Evolutionary conservation across 2,888 invertebrate species (phyloP).

Genomic region (Diarsia rubi): DNA sequence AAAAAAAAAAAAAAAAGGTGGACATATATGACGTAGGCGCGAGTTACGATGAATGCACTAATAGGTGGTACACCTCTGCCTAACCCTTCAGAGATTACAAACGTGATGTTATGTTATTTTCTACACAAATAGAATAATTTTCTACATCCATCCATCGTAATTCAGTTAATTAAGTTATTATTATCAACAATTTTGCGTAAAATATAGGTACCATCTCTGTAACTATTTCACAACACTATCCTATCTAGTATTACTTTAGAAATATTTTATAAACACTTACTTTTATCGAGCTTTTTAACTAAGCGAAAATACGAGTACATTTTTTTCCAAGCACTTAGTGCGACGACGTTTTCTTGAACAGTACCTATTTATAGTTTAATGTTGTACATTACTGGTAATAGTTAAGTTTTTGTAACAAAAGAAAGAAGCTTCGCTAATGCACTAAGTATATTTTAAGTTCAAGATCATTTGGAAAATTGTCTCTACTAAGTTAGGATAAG

Average conservation of each 20-base stretch:
- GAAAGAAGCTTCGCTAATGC: constrained; percentile 20
- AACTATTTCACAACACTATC: background rate
- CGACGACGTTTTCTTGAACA: constrained; percentile 30
- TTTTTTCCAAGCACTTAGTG: constrained; percentile 37
- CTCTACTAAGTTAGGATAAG: background rate
- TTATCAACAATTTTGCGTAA: background rate
- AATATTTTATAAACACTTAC: constrained; percentile 30
- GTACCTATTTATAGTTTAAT: constrained; percentile 29
- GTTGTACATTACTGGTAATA: constrained; percentile 2
- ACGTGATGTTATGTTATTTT: too few relatives aligned
- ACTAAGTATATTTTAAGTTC: background rate
- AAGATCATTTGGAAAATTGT: background rate
- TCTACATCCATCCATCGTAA: background rate
- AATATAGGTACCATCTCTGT: constrained; percentile 3
- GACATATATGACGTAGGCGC: too few relatives aligned
- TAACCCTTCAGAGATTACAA: too few relatives aligned
- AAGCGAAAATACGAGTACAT: constrained; percentile 3
- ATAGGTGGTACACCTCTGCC: too few relatives aligned
- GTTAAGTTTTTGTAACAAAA: constrained; percentile 14
- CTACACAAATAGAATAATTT: too few relatives aligned
- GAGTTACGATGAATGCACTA: too few relatives aligned
- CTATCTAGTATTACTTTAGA: constrained; percentile 1
- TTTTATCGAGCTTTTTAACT: constrained; percentile 26
- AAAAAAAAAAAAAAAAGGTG: too few relatives aligned
- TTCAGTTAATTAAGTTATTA: background rate